Percentiles rank a stretch among this genome's conserved stretches.
phyloP scores from a whole-genome alignment of 2,797 vertebrate genomes.

The Chaetophractus vellerosus region DNA sequence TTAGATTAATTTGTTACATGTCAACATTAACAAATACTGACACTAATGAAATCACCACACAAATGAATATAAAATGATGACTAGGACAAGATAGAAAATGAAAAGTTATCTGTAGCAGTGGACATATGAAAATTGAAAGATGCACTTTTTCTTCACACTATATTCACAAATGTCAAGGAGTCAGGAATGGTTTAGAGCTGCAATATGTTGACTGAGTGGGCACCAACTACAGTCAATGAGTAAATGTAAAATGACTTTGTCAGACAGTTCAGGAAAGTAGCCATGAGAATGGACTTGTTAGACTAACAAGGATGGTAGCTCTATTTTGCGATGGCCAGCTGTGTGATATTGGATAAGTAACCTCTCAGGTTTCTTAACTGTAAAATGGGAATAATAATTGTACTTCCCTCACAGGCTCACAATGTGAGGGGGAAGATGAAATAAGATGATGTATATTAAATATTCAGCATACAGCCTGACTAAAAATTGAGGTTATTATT shows the following conservation, averaged over 20 bases:
- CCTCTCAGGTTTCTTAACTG: not conserved
- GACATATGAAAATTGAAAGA: not conserved
- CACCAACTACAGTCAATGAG: not conserved
- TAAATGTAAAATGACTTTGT: not conserved
- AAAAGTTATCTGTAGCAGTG: not conserved
- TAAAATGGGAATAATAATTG: not conserved
- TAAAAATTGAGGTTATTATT: not conserved
- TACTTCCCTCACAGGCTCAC: not conserved
- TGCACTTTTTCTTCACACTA: conserved; percentile 17
- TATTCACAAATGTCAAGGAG: not conserved
- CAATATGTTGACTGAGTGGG: not conserved
- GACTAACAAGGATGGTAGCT: not conserved
- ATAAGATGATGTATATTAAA: conserved; percentile 3
- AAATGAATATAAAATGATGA: conserved; percentile 23
- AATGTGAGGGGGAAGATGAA: not conserved
- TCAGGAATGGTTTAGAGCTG: not conserved
- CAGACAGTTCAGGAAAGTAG: not conserved
- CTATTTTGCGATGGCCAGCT: not conserved
- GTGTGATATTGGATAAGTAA: not conserved
- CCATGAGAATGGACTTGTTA: not conserved
- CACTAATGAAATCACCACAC: conserved; percentile 16
- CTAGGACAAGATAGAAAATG: not conserved
- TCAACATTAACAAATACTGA: not conserved
- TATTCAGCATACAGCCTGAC: not conserved
- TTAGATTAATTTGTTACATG: not conserved